Conservation (phyloP, 2,113 vertebrate species). For the Chroicocephalus ridibundus region DNA sequence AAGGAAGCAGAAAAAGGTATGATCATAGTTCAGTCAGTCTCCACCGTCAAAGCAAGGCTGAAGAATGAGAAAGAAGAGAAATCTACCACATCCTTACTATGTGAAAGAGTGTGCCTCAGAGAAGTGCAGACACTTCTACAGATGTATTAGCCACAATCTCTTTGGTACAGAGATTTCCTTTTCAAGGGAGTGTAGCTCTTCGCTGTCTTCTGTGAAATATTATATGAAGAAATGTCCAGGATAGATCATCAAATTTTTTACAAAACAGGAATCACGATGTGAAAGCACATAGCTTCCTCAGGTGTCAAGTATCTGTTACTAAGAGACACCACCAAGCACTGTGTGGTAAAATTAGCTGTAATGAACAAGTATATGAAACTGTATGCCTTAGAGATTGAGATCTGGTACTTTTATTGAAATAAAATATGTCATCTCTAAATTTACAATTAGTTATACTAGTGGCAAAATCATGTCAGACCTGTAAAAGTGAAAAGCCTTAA, state of each 20-base stretch:
- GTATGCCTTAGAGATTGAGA: neutral
- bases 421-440: neutral
- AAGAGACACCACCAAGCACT: neutral
- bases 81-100: neutral
- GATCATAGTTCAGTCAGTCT: neutral
- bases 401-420: neutral
- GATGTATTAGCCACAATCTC: neutral
- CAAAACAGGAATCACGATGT: neutral
- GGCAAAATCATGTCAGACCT: constrained; percentile 24
- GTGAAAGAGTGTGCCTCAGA: neutral
- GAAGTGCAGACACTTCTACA: neutral
- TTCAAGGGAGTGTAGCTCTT: neutral
- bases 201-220: neutral
- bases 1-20: neutral
- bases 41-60: neutral
- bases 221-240: neutral
- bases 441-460: neutral
- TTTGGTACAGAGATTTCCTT: neutral
- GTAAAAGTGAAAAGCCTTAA: constrained; percentile 9
- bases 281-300: neutral
- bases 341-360: neutral
- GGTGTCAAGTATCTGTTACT: neutral
- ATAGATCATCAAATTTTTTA: neutral
- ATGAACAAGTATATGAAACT: neutral
- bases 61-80: neutral